Base-by-base conservation (phyloP, 2,888 invertebrate genomes). In the Eretmocerus hayati region DNA sequence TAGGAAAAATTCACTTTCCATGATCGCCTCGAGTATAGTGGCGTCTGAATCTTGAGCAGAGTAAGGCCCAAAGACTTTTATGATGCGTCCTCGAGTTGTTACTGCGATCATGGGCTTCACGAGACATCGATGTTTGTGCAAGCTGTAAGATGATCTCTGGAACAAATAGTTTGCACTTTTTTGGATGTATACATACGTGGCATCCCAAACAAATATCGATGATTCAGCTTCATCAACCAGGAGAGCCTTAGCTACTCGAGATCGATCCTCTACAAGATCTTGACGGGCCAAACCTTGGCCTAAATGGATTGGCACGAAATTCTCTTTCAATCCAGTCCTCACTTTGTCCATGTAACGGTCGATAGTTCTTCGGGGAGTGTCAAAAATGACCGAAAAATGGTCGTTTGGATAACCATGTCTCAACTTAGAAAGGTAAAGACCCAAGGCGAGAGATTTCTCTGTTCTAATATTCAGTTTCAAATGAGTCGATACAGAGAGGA, bases 61-160 rank as follows among this genome's bases (percentile, higher is more conserved):
- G 19, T 44, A 49, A 3, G 41, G 45, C 13, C 49, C 49, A 20
- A 5, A 35, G 16, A 20, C 35, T 3, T 44, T 11, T 4, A 22
- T 15, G 4, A 49, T 49, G 13, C 16, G 31, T n/a, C 44, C 44
- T 21, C 45, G 30, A n/a, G 31, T 11, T 9, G 37, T 13, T 4
- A 37, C 26, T 26, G 26, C 26, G 8, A 26, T 26, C 26, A 26
- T 26, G 11, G 26, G 26, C 26, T 26, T 26, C 6, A 26, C 6
- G 8, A 26, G 11, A 11, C 11, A 9, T 26, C 26, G 26, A 26
- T 11, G 8, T 26, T 37, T 37, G 11, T 37, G 37, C 37, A 37
- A 21, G 15, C 37, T 37, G 15, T 18, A 26, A 36, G 36, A 4
- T 16, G 8, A 19, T 36, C 13, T 16, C 18, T 36, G 36, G 15